A percentile compares a stretch with the other conserved stretches of the same genome.
Evolutionary conservation across 1,140 invertebrate species (phyloP).

Genomic region (Sipha flava): DNA sequence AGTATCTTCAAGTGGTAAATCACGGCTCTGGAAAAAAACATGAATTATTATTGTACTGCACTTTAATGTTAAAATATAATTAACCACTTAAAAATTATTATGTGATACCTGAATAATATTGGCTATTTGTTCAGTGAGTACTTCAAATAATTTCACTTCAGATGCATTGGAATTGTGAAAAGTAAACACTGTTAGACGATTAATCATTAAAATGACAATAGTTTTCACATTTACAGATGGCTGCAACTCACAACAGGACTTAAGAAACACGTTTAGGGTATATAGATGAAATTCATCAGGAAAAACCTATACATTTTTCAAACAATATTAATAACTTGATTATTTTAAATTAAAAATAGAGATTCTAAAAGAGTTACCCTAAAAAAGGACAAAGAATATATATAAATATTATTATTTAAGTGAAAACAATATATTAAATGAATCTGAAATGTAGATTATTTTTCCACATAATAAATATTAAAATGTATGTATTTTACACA

Average conservation of each 20-base stretch:
- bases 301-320: conserved; percentile 62
- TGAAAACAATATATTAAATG: too few species aligned
- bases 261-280: conserved; percentile 87
- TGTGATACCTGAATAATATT: conserved; percentile 75
- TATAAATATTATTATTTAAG: too few species aligned
- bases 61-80: background rate
- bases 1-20: conserved; percentile 94
- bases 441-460: too few species aligned
- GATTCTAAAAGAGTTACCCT: too few species aligned
- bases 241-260: conserved; percentile 94
- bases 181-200: conserved; percentile 76
- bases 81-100: background rate
- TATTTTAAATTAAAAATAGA: background rate
- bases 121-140: conserved; percentile 96
- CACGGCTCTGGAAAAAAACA: conserved; percentile 41
- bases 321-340: background rate
- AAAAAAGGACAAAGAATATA: too few species aligned
- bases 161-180: conserved; percentile 56
- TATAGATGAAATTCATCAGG: conserved; percentile 98
- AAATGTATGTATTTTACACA: too few species aligned
- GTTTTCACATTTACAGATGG: conserved; percentile 95
- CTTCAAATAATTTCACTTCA: conserved; percentile 92
- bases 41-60: background rate
- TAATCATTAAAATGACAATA: conserved; percentile 94
- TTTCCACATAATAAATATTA: too few species aligned